Evolutionary conservation across 2,797 vertebrate genomes (phyloP).

Genomic region (Poecilia velifera): DNA sequence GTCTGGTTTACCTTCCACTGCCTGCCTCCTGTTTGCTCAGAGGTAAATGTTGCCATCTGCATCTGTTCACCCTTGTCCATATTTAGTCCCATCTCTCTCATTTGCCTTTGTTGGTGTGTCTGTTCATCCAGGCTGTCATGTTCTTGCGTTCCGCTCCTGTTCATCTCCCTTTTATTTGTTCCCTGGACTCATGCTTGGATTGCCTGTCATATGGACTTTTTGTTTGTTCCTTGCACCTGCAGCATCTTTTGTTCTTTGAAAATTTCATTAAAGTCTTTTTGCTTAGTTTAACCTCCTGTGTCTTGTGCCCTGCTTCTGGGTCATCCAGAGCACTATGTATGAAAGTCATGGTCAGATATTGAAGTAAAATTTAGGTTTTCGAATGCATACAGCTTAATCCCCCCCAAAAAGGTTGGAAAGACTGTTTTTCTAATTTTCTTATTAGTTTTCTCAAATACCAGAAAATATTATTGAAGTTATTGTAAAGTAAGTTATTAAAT

Average conservation of each 20-base stretch:
- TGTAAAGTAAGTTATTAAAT: background rate
- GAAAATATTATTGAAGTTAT: background rate
- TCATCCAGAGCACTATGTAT: background rate
- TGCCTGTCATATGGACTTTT: constrained; percentile 1
- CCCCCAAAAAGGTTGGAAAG: background rate
- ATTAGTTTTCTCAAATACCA: background rate
- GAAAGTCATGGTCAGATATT: background rate
- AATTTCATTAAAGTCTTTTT: constrained; percentile 1
- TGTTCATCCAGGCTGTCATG: constrained; percentile 1
- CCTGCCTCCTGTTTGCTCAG: background rate
- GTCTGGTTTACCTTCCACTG: background rate
- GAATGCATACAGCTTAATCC: background rate
- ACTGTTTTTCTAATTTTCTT: background rate
- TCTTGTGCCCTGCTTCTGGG: background rate
- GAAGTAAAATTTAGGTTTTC: background rate
- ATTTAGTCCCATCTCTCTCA: constrained; percentile 1
- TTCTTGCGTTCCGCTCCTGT: background rate
- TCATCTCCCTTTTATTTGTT: constrained; percentile 10
- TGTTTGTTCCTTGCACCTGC: background rate
- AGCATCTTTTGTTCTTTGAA: constrained; percentile 1
- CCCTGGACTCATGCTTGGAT: constrained; percentile 1
- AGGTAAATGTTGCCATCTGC: constrained; percentile 10
- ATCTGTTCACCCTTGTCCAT: constrained; percentile 2
- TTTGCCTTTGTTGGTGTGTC: constrained; percentile 4
- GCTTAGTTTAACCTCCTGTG: background rate